Conservation (phyloP, 2,113 vertebrate species). For the Gulo gulo region DNA sequence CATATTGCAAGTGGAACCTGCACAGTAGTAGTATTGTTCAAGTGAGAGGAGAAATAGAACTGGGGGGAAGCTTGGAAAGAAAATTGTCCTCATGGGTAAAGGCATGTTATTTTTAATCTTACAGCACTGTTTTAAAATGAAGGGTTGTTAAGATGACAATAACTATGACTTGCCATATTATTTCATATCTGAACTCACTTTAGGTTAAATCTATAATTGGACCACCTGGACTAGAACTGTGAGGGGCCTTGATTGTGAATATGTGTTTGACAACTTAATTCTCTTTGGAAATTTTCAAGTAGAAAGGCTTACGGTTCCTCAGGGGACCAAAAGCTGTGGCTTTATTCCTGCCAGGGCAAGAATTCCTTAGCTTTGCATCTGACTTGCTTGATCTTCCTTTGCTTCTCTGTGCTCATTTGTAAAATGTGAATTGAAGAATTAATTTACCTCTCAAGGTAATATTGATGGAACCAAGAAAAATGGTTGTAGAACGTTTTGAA, state of each 20-base stretch:
- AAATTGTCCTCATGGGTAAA: not conserved
- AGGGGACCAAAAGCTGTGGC: not conserved
- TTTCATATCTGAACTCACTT: not conserved
- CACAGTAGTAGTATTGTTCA: conserved; percentile 12
- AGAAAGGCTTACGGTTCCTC: not conserved
- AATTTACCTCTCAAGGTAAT: conserved; percentile 32
- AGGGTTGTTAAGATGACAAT: not conserved
- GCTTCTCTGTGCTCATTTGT: conserved; percentile 7
- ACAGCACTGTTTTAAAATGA: conserved; percentile 35
- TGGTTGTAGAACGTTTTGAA: not conserved
- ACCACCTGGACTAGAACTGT: not conserved
- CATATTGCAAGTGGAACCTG: not conserved
- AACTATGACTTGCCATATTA: not conserved
- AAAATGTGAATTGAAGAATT: conserved; percentile 20
- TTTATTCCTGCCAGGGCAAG: not conserved
- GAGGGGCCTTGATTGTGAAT: not conserved
- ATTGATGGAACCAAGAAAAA: conserved; percentile 47
- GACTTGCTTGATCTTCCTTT: not conserved
- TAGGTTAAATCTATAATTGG: conserved; percentile 42
- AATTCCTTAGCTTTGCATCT: not conserved
- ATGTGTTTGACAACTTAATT: conserved; percentile 31
- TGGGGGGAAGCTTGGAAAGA: not conserved
- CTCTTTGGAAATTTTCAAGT: conserved; percentile 21
- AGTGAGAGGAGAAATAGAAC: not conserved
- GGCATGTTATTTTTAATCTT: conserved; percentile 1